Base-by-base conservation (phyloP, 2,888 invertebrate species). In the Atethmia centrago region DNA sequence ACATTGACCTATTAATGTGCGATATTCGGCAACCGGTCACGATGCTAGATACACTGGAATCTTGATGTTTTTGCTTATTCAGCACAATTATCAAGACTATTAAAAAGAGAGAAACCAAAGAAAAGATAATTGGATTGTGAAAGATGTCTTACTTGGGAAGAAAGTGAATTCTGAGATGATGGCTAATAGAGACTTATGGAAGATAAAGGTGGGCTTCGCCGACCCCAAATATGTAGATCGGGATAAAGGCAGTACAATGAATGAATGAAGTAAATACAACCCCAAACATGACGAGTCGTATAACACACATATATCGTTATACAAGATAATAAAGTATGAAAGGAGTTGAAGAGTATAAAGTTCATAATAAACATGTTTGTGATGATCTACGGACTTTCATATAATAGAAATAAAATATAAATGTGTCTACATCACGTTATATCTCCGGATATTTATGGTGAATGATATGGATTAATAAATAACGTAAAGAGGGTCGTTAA, bases 1-100 rank as follows among this genome's bases (percentile, higher is more conserved):
- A 90, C 90, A 91, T 90, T 90, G 90, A 90, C 88, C 90, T 88
- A 89, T 88, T 88, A 88, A 87, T 86, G 84, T 71, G 67, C 74
- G 85, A 87, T 87, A 85, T 87, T 88, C 86, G 79, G 89, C 88
- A 88, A 88, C 83, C 75, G 82, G 71, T 78, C 80, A 75, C 62
- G 79, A 73, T 70, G 84, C 87, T 85, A 86, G 77, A 85, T 77
- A 75, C 73, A 74, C 74, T 84, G 81, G 83, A 87, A 85, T 82
- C 76, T 76, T 75, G 61, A 82, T 75, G 70, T 45, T 64, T 83
- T 84, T 82, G 82, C 74, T 82, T 83, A 12, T 73, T 68, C 76
- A 76, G 58, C 53, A 51, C 59, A 36, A 59, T 28, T 45, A 47
- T 1, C 31, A 49, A 61, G 75, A 7, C 36, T 36, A 36, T 36